A percentile compares a stretch with the other conserved stretches of the same genome.
These are phyloP conservation scores for Shargacucullia verbasci DNA, from an alignment of 2,888 invertebrate genomes.

Conservation along the genomic window DNA sequence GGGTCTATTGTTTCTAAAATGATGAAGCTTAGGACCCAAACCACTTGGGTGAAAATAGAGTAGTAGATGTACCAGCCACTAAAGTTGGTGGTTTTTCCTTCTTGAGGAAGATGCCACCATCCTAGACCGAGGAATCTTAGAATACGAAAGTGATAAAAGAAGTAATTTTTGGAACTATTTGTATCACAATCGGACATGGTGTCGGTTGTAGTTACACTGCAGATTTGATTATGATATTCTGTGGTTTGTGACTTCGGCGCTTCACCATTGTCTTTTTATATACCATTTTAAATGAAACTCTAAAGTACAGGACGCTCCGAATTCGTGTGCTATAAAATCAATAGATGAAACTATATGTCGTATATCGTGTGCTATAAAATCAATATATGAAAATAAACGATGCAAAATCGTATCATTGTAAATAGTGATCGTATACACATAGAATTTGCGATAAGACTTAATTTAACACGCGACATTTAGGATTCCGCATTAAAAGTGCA, in stretches of 20 bases:
- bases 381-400: no score
- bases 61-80: conserved; percentile 80
- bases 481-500: conserved; percentile 32
- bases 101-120: conserved; percentile 86
- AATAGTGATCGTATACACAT: conserved; percentile 10
- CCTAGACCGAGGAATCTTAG: conserved; percentile 80
- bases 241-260: conserved; percentile 4
- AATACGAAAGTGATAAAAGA: conserved; percentile 75
- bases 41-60: conserved; percentile 75
- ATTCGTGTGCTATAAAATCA: background rate
- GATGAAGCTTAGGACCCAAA: conserved; percentile 83
- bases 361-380: no score
- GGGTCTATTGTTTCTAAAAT: conserved; percentile 85
- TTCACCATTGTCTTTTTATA: conserved; percentile 24
- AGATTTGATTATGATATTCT: conserved; percentile 24
- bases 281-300: conserved; percentile 11
- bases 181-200: conserved; percentile 50
- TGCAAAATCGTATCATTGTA: background rate
- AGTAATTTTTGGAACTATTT: conserved; percentile 73
- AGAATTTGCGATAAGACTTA: conserved; percentile 11
- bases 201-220: conserved; percentile 9
- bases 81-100: conserved; percentile 76
- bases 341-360: no score
- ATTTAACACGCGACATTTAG: conserved; percentile 39
- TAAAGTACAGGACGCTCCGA: conserved; percentile 45